Base-by-base conservation (phyloP, 1,140 invertebrate species). In the Lasioglossum baleicum region DNA sequence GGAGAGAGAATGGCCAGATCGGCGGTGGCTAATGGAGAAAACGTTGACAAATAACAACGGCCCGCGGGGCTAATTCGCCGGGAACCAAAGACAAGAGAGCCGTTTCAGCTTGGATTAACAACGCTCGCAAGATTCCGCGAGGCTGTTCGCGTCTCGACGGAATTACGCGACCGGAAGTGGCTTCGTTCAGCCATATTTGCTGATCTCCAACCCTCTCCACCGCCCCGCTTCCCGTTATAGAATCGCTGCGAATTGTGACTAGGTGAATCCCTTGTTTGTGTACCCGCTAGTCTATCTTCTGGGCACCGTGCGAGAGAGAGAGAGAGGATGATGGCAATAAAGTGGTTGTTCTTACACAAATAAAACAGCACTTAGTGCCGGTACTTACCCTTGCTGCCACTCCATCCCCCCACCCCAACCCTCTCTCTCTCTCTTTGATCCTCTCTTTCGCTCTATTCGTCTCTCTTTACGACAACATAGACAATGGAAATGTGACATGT, bases 401-500 rank as follows among this genome's bases (percentile, higher is more conserved):
- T 75, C 48, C 69, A 40, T 22, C 48, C 40, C 44, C 20, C 26
- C 60, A 11, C 74, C 74, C 80, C n/a, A n/a, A n/a, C n/a, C 71
- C 60, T 44, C 51, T 77, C 53, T 73, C 40, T 35, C 40, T 58
- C 44, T 48, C 2, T 44, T 65, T 74, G 15, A 56, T 58, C 44
- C 44, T 44, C 60, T 31, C 13, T 75, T 67, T 69, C 60, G 53
- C 66, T 53, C 48, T 42, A 58, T 20, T 17, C 40, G 13, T 65
- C 63, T 53, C 60, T 48, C 56, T 35, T 35, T 79, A 79, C 83
- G 88, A 90, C 88, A 90, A 91, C 88, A 90, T 87, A 90, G 91
- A 92, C 90, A 93, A 92, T 92, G 91, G 90, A 88, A 92, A 92
- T 92, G 91, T 89, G 91, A 92, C 92, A 92, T 91, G 88, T 90